Conservation (phyloP, 2,797 vertebrate species). For the Acanthurus lineatus region DNA sequence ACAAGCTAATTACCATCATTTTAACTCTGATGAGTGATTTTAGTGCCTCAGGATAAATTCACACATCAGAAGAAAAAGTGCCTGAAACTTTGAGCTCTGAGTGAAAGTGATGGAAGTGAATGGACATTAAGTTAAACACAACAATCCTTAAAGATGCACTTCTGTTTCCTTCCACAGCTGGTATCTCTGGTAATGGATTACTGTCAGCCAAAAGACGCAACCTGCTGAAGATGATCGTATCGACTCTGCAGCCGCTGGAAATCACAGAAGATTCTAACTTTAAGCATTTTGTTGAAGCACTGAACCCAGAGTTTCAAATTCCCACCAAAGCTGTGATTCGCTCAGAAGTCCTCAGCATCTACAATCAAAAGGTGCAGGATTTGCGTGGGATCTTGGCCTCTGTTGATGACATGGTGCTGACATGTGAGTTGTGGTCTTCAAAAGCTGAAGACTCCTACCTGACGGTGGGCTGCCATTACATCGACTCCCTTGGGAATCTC, state of each 20-base stretch:
- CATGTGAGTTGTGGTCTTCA: constrained; percentile 29
- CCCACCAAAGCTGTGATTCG: background rate
- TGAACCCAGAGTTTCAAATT: background rate
- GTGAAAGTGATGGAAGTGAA: background rate
- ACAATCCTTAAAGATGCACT: background rate
- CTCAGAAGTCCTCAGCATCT: background rate
- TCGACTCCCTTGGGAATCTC: background rate
- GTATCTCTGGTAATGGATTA: background rate
- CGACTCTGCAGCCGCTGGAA: constrained; percentile 6
- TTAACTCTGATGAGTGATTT: too few species aligned
- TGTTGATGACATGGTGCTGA: constrained; percentile 7
- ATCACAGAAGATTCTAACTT: background rate
- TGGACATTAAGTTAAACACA: background rate
- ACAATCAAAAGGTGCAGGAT: background rate
- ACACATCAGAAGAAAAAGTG: too few species aligned
- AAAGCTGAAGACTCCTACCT: constrained; percentile 9
- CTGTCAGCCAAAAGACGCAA: background rate
- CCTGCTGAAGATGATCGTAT: constrained; percentile 14
- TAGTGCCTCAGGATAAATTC: too few species aligned
- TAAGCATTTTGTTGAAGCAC: background rate
- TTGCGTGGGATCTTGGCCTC: background rate
- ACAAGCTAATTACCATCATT: too few species aligned
- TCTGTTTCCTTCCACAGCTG: constrained; percentile 4
- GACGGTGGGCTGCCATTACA: constrained; percentile 2
- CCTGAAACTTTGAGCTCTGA: too few species aligned